Percentiles rank a stretch among this genome's conserved stretches.
Evolutionary conservation across 1,140 invertebrate species (phyloP).

Genomic region (Chelonus insularis): DNA sequence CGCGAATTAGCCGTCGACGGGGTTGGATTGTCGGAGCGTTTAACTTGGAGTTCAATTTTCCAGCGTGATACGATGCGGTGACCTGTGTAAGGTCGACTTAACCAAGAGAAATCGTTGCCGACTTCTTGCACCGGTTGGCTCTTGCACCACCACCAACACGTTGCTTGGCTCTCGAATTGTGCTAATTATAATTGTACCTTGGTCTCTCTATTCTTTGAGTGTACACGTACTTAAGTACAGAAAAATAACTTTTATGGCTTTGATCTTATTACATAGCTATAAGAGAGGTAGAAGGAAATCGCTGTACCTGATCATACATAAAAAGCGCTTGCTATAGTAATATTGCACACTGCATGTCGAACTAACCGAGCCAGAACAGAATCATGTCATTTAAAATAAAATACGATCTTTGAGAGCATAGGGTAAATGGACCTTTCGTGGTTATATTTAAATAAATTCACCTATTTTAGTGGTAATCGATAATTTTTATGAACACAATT

Average conservation of each 20-base stretch:
- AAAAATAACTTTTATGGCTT: conserved; percentile 1
- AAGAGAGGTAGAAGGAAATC: no score
- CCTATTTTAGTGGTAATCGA: no score
- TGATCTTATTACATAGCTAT: no score
- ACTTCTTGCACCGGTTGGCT: not conserved
- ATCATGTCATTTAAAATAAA: no score
- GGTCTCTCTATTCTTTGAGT: not conserved
- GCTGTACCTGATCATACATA: no score
- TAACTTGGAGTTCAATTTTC: conserved; percentile 23
- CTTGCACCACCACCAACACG: not conserved
- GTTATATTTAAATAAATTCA: no score
- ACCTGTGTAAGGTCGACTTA: conserved; percentile 19
- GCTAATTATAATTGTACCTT: conserved; percentile 26
- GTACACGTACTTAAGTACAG: not conserved
- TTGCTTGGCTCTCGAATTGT: conserved; percentile 17
- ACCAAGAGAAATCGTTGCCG: conserved; percentile 1
- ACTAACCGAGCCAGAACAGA: no score
- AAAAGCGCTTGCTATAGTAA: no score
- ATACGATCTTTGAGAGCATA: no score
- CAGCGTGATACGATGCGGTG: conserved; percentile 16
- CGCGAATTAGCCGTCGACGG: conserved; percentile 10
- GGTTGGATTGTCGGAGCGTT: not conserved
- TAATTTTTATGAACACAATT: no score
- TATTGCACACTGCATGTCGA: no score
- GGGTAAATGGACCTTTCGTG: no score